Evolutionary conservation across 2,113 vertebrate genomes (phyloP).

Genomic region (Chelonoidis abingdonii): DNA sequence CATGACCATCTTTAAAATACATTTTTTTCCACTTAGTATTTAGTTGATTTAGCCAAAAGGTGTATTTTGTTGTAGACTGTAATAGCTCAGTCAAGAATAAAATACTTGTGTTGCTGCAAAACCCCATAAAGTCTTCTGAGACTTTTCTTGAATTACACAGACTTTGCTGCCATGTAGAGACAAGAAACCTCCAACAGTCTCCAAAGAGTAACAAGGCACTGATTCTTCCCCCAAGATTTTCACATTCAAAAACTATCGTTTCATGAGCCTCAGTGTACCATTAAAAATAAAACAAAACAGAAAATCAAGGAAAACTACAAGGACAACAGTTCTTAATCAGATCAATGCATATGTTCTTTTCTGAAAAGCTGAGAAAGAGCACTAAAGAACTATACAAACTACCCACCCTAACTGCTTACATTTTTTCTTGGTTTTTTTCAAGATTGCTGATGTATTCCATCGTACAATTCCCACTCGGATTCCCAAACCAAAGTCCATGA

Average conservation of each 20-base stretch:
- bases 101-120: background rate
- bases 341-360: background rate
- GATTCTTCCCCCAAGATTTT: background rate
- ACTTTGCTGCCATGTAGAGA: constrained; percentile 75
- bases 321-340: background rate
- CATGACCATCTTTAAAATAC: background rate
- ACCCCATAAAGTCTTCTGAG: background rate
- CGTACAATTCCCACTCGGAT: constrained; percentile 86
- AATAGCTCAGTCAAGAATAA: background rate
- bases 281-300: background rate
- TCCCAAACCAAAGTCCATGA: constrained; percentile 87
- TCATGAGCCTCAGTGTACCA: background rate
- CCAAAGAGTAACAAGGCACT: background rate
- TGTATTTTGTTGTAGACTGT: background rate
- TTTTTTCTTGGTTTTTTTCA: constrained; percentile 62
- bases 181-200: constrained; percentile 1
- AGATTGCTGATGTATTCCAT: constrained; percentile 87
- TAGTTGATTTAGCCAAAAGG: background rate
- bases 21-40: background rate
- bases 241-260: no score
- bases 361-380: background rate
- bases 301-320: background rate
- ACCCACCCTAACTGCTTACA: constrained; percentile 12
- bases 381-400: background rate
- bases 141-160: background rate